Base-by-base conservation (phyloP, 2,797 vertebrate genomes). In the Crocodylus rhombifer region DNA sequence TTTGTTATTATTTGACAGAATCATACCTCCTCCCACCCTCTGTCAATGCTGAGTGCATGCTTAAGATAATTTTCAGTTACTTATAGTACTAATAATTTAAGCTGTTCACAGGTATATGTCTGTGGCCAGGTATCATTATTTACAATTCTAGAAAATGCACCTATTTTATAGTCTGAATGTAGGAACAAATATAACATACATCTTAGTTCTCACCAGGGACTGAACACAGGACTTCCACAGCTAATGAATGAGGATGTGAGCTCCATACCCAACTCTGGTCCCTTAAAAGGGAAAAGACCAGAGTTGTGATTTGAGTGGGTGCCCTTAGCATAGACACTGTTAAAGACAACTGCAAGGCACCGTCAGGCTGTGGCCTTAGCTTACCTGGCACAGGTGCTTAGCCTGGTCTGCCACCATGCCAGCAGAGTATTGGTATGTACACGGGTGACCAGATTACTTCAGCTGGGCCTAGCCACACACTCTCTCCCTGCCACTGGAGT, bases 1-100 rank as follows among this genome's bases (percentile, higher is more conserved):
- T 93, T 93, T 92, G 80, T 89, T 80, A 78, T 23, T 87, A 21
- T 74, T 90, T 91, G 92, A 89, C 78, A 91, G 93, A 88, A 89
- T 90, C 78, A 87, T 77, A 69, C 20, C 0, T 89, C 82, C 58
- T 94, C 86, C 88, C 42, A 90, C 58, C 42, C 84, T 51, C 56
- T 76, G 73, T 12, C 80, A 83, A 21, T 89, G 67, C 82, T 61
- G 94, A 5, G 56, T 82, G 67, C 57, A 56, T 78, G 80, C 55
- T 87, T 82, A 65, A 80, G 79, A 82, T 71, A 67, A 25, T 90
- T 86, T 78, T 30, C 42, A 77, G n/a, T 5, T 89, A 91, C 33
- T 88, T 80, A 33, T 65, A 67, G 61, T 80, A 26, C 93, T 80
- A 91, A 56, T 95, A 58, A 86, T 84, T 76, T 7, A 7, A 76